Conservation (phyloP, 1,140 invertebrate genomes). For the Drosophila bocki region DNA sequence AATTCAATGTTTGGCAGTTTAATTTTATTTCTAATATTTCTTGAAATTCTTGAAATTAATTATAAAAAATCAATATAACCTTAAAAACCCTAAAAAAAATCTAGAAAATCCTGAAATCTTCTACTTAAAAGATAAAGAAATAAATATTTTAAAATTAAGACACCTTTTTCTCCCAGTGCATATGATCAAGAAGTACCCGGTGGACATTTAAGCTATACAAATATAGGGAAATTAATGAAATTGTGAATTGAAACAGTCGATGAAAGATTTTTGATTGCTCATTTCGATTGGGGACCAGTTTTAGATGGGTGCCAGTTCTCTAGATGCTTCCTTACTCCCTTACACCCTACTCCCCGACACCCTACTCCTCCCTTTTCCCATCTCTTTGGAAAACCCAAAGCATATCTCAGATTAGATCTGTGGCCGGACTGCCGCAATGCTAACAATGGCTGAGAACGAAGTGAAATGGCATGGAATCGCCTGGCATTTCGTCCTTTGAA, state of each 20-base stretch:
- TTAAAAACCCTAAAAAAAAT: neutral
- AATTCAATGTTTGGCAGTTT: neutral
- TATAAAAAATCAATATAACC: too few species aligned
- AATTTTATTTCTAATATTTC: neutral
- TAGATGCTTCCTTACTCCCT: too few species aligned
- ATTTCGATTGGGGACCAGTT: conserved; percentile 24
- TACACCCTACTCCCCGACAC: neutral
- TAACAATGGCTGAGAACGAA: neutral
- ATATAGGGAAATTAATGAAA: conserved; percentile 27
- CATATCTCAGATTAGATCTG: conserved; percentile 23
- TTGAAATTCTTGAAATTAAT: neutral
- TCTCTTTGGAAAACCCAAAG: neutral
- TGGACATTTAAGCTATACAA: neutral
- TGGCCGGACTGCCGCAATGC: neutral
- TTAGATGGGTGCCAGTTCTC: conserved; percentile 7
- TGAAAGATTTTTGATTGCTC: conserved; percentile 40
- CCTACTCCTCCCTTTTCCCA: neutral
- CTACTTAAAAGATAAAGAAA: neutral
- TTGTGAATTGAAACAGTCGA: conserved; percentile 14
- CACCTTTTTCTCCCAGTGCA: neutral
- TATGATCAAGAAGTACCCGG: neutral
- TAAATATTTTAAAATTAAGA: neutral
- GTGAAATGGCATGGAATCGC: conserved; percentile 11
- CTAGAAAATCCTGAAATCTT: neutral
- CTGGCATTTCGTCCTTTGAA: conserved; percentile 18